Evolutionary conservation across 2,888 invertebrate genomes (phyloP).

Genomic region (Eumacrocentrus americanus): DNA sequence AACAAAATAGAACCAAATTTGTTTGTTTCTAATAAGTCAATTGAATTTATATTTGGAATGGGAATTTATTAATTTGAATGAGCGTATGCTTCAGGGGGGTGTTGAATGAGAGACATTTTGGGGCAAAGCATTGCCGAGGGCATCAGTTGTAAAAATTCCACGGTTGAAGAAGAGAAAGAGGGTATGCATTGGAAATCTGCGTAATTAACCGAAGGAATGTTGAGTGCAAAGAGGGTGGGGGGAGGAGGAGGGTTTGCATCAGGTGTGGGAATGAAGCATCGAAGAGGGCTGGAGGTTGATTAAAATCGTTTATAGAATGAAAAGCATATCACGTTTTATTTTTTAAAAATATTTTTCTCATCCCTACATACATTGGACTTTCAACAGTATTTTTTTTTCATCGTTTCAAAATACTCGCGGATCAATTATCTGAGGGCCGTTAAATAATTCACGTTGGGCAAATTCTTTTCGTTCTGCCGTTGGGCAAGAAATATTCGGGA

Average conservation of each 20-base stretch:
- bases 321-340: conserved; percentile 20
- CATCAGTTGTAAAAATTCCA: conserved; percentile 58
- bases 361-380: conserved; percentile 9
- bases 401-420: conserved; percentile 31
- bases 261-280: conserved; percentile 28
- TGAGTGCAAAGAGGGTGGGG: conserved; percentile 35
- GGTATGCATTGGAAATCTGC: conserved; percentile 56
- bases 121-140: conserved; percentile 12
- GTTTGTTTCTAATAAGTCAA: neutral
- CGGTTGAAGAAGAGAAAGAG: conserved; percentile 27
- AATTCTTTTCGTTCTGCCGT: conserved; percentile 20
- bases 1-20: too few species aligned
- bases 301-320: conserved; percentile 43
- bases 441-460: conserved; percentile 25
- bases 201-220: conserved; percentile 61
- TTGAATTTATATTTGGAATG: neutral
- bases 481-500: conserved; percentile 5
- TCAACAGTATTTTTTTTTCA: conserved; percentile 12
- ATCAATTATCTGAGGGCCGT: conserved; percentile 28
- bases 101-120: neutral
- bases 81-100: neutral
- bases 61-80: neutral
- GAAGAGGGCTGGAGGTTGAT: conserved; percentile 41
- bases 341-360: neutral
- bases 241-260: conserved; percentile 32